A percentile compares a stretch with the other conserved stretches of the same genome.
Evolutionary conservation across 2,113 vertebrate genomes (phyloP).

Genomic region (Ictidomys tridecemlineatus): DNA sequence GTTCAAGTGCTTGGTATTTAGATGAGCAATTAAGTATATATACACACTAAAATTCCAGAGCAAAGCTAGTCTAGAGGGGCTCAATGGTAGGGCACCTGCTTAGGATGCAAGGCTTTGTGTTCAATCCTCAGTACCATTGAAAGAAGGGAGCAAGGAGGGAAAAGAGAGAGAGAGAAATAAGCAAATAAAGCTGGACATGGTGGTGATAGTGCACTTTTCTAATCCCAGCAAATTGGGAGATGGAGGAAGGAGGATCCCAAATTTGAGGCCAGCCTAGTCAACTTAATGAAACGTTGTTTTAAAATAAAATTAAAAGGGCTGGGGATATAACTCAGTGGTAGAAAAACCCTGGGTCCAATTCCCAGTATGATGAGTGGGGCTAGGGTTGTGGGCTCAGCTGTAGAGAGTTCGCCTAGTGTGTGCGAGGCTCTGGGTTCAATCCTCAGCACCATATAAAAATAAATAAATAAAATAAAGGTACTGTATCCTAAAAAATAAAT

Average conservation of each 20-base stretch:
- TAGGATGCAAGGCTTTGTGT: neutral
- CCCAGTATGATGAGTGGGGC: neutral
- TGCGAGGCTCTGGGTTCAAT: too few species aligned
- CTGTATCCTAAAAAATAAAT: too few species aligned
- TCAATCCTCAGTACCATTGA: neutral
- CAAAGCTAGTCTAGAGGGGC: neutral
- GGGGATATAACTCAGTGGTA: neutral
- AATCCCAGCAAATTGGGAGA: neutral
- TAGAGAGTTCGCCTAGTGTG: too few species aligned
- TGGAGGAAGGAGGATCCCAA: neutral
- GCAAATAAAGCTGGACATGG: neutral
- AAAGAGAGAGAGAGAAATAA: too few species aligned
- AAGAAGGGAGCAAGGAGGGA: too few species aligned
- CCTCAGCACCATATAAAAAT: too few species aligned
- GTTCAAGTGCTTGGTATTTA: slow-evolving; percentile 57
- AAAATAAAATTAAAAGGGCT: neutral
- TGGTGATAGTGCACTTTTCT: neutral
- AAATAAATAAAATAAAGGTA: too few species aligned
- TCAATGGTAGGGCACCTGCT: neutral
- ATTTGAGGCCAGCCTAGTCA: neutral
- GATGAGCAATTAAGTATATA: neutral
- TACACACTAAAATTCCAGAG: slow-evolving; percentile 53
- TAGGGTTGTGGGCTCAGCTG: too few species aligned
- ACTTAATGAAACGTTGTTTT: neutral
- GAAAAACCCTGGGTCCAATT: neutral